Evolutionary conservation across 2,113 vertebrate genomes (phyloP), one percentile per base, ranked within the genome.

Genomic region (Elachura formosa): DNA sequence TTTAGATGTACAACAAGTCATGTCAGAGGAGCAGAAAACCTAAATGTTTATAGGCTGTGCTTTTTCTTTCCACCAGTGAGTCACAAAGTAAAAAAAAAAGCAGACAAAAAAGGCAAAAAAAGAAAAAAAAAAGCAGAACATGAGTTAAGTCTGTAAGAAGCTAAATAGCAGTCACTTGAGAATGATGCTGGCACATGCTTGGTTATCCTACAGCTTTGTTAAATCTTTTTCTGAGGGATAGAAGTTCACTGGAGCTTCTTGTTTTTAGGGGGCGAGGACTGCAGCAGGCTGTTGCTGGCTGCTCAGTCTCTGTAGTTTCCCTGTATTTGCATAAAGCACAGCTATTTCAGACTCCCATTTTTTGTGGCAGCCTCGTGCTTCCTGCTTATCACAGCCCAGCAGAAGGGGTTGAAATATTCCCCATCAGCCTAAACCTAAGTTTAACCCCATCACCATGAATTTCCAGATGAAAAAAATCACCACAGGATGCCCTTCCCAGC

Each of bases 381-480:
- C 92, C 95, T 93, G 93, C 95, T 97, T 93, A 95, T 95, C 96
- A 69, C 72, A 79, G 94, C 93, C 75, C 69, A 80, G 94, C 96
- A 97, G 95, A 90, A 95, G 96, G 95, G 78, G 78, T 84, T 96
- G 95, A 45, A 94, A 96, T 76, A 74, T 74, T 90, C 89, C 59
- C 87, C 38, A 1, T 36, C 21, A 59, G 26, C 17, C 36, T 9
- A 4, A 58, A 40, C 43, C 72, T 19, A 3, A 52, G 14, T 45
- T 16, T 8, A 11, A 36, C 3, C 54, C 72, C 54, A 45, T 38
- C 63, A 10, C 54, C 45, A 10, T 3, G 33, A 12, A 68, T 61
- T 77, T 38, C 26, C 84, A 86, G 18, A 8, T 28, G 3, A 52
- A 54, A 23, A 59, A 52, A 34, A 3, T 33, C 61, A 9, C 48